Percentiles rank a stretch among this genome's conserved stretches.
Evolutionary conservation across 2,797 vertebrate genomes (phyloP).

Genomic region (Fistularia tabacaria): DNA sequence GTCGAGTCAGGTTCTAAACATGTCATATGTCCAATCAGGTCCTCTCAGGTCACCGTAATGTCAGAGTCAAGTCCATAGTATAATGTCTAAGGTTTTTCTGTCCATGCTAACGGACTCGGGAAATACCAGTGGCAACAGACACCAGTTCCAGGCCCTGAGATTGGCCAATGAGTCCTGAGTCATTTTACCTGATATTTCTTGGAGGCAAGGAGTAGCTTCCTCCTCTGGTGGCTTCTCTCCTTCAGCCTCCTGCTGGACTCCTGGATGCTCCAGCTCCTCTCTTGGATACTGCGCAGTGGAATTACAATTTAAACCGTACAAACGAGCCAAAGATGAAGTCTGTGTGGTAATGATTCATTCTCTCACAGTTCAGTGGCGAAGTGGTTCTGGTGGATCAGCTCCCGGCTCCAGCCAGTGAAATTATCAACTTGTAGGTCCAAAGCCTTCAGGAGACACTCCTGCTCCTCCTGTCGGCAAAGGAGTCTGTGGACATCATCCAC

Average conservation of each 20-base stretch:
- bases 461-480: slow-evolving; percentile 80
- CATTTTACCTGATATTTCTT: slow-evolving; percentile 79
- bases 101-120: no score
- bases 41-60: background rate
- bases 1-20: no score
- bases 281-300: slow-evolving; percentile 31
- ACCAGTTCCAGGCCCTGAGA: no score
- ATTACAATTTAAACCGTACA: background rate
- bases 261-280: slow-evolving; percentile 37
- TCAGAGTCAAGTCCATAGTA: background rate
- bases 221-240: slow-evolving; percentile 71
- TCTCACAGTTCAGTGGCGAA: slow-evolving; percentile 72
- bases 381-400: slow-evolving; percentile 68
- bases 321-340: background rate
- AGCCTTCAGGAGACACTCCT: slow-evolving; percentile 71
- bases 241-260: slow-evolving; percentile 63
- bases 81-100: background rate
- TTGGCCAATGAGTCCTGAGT: no score
- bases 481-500: slow-evolving; percentile 77
- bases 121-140: no score
- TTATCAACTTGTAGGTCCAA: slow-evolving; percentile 69
- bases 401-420: slow-evolving; percentile 67
- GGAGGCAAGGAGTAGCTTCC: slow-evolving; percentile 73
- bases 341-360: background rate
- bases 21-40: background rate